Conservation (phyloP, 2,113 vertebrate species). For the Lagopus leucura region DNA sequence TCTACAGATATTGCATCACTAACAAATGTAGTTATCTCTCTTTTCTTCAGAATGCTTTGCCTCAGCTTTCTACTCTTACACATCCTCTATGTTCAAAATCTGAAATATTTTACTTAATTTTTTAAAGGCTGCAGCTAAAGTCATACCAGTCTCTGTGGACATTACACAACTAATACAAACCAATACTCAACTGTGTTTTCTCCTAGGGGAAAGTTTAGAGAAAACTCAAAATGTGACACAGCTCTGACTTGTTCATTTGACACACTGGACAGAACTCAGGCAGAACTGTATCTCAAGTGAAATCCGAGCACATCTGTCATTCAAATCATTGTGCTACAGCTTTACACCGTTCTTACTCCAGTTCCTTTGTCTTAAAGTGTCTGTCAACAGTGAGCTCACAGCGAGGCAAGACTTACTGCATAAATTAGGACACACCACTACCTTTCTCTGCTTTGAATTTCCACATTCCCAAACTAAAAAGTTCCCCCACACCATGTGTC, state of each 20-base stretch:
- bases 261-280: neutral
- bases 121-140: neutral
- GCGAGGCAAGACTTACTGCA: neutral
- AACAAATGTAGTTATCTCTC: neutral
- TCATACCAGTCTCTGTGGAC: neutral
- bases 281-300: neutral
- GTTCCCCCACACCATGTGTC: rapidly evolving
- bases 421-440: neutral
- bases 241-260: neutral
- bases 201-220: neutral
- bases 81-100: neutral
- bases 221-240: neutral
- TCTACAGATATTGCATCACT: neutral
- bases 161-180: neutral
- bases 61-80: neutral
- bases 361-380: neutral
- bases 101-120: neutral
- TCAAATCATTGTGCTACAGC: neutral
- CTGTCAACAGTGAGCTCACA: neutral
- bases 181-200: neutral
- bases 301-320: neutral
- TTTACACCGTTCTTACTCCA: neutral
- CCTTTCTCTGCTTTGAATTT: neutral
- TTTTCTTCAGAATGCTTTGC: neutral
- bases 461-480: neutral